Base-by-base conservation (phyloP, 2,113 vertebrate genomes). In the Mormoops blainvillei region DNA sequence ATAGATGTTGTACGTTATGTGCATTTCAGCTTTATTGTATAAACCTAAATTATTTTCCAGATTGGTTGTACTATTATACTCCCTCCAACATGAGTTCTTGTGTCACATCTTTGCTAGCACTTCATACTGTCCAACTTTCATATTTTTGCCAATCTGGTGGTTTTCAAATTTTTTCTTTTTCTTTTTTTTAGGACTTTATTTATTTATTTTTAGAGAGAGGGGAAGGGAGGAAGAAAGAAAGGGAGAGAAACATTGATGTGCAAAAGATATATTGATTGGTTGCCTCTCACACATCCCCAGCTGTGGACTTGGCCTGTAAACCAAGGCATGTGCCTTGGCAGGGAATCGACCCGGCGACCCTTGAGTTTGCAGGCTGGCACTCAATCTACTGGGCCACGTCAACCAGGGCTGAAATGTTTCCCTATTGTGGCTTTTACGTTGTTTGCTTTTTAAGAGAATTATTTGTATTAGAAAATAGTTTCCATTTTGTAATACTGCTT, bases 401-500 rank as follows among this genome's bases (percentile, higher is more conserved):
- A 63, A 12, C 28, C 61, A 31, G 61, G 61, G 28, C 61, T 63
- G 26, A 63, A 31, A 31, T 63, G 61, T 14, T 63, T 63, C 28
- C 28, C 31, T 31, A 63, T 31, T 63, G 11, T 31, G 61, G 61
- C 28, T 31, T 63, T 63, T 63, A 63, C 61, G 14, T 31, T 71
- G 13, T 87, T 89, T 85, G 9, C 28, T 70, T 87, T 58, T 91
- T 56, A 65, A 82, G 56, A 90, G 20, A 84, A 73, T 83, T 84
- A 41, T 28, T 93, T 93, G 41, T 86, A 33, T 76, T 93, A 89
- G 74, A 68, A 92, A 88, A 48, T 58, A 86, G n/a, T 92, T 94
- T 95, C 28, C 18, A 78, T 83, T 88, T 92, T 65, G 63, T 81
- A 68, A 54, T 85, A 26, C 48, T 89, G 18, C 16, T 38, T 90